Conservation (phyloP, 2,113 vertebrate genomes). For the Amia ocellicauda region DNA sequence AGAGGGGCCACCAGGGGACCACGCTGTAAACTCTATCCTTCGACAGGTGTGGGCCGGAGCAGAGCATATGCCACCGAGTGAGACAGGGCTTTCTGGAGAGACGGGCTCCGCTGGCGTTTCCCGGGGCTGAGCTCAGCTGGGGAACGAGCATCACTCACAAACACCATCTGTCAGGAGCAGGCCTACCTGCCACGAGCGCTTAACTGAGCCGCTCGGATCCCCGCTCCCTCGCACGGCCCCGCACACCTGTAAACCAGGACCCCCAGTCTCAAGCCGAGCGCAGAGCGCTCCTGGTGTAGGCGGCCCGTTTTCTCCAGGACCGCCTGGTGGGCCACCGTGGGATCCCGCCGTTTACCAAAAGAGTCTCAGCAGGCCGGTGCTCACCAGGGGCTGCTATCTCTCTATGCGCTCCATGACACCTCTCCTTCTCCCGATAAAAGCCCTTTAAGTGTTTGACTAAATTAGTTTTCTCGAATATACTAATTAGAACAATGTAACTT, state of each 20-base stretch:
- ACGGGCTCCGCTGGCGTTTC: constrained; percentile 63
- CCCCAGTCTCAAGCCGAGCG: constrained; percentile 27
- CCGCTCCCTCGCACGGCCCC: constrained; percentile 23
- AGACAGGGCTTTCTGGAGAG: constrained; percentile 62
- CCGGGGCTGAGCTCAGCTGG: constrained; percentile 72
- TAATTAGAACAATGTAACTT: constrained; percentile 65
- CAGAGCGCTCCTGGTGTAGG: constrained; percentile 26
- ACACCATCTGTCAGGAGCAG: constrained; percentile 82
- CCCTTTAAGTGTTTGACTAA: constrained; percentile 75
- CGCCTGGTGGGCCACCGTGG: constrained; percentile 43
- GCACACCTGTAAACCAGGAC: constrained; percentile 39
- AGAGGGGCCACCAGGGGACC: constrained; percentile 51
- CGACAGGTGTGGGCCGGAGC: constrained; percentile 75
- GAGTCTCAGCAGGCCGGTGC: constrained; percentile 27
- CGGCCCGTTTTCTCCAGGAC: constrained; percentile 34
- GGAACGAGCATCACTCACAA: constrained; percentile 70
- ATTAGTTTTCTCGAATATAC: constrained; percentile 76
- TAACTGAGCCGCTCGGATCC: constrained; percentile 47
- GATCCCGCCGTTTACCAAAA: constrained; percentile 6
- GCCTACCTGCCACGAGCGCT: constrained; percentile 55
- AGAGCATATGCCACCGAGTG: constrained; percentile 75
- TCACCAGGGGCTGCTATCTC: constrained; percentile 32
- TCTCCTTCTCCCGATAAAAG: constrained; percentile 55
- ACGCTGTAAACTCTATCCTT: constrained; percentile 59
- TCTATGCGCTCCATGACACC: constrained; percentile 51